Evolutionary conservation across 1,140 invertebrate genomes (phyloP).

Genomic region (Scaptomyza pallida): DNA sequence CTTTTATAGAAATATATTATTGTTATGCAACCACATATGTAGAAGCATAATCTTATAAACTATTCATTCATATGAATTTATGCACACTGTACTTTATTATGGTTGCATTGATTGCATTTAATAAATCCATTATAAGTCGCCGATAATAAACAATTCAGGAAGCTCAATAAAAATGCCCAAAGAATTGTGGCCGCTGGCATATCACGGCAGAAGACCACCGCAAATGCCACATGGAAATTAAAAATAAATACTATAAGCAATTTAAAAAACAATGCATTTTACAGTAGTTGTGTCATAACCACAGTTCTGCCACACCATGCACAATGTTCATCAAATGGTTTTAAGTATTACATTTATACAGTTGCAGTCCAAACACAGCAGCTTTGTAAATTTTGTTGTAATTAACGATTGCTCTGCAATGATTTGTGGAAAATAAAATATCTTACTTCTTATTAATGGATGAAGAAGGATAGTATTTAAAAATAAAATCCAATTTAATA

Average conservation of each 20-base stretch:
- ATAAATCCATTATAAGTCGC: conserved; percentile 19
- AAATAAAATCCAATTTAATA: too few species aligned
- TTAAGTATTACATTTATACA: conserved; percentile 5
- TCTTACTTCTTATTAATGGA: neutral
- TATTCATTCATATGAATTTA: too few species aligned
- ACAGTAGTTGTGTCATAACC: neutral
- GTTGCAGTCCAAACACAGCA: neutral
- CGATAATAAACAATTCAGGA: conserved; percentile 30
- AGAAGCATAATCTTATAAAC: too few species aligned
- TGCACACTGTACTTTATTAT: neutral
- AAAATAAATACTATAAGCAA: conserved; percentile 39
- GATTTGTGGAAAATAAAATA: neutral
- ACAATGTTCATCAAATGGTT: conserved; percentile 2
- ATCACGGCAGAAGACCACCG: conserved; percentile 11
- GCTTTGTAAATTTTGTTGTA: neutral
- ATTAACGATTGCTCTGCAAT: conserved; percentile 1
- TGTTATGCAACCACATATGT: too few species aligned
- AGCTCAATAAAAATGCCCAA: conserved; percentile 13
- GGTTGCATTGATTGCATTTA: conserved; percentile 9
- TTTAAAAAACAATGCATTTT: conserved; percentile 35
- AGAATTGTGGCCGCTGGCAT: conserved; percentile 17
- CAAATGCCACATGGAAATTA: conserved; percentile 38
- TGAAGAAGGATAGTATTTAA: neutral
- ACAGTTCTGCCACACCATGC: neutral
- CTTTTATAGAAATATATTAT: too few species aligned